phyloP scores from a whole-genome alignment of 2,888 invertebrate species.

The Flabesymbios commensalis region DNA sequence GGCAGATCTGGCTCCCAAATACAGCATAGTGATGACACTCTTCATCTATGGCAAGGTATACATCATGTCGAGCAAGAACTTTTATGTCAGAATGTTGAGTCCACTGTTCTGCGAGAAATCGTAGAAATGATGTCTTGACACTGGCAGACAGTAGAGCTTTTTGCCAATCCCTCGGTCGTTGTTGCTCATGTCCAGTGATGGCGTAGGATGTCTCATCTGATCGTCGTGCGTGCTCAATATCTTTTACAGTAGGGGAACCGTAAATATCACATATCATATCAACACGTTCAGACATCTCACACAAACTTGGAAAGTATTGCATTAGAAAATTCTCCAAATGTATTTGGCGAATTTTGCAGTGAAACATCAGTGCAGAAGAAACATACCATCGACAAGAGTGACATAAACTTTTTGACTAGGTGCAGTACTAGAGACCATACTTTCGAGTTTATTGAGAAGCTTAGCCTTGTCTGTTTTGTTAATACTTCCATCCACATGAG shows the following conservation, averaged over 20 bases:
- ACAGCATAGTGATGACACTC: neutral
- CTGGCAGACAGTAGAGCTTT: neutral
- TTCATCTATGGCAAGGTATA: neutral
- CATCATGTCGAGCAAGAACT: neutral
- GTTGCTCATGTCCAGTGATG: neutral
- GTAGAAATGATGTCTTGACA: neutral
- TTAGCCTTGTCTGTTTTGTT: neutral
- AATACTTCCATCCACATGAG: slow-evolving; percentile 2
- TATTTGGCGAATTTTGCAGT: neutral
- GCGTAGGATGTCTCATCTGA: neutral
- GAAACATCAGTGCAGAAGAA: neutral
- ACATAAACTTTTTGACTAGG: neutral
- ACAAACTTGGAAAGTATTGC: neutral
- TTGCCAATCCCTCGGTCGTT: neutral
- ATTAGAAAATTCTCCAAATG: neutral
- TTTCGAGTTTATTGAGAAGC: neutral
- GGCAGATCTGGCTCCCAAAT: neutral
- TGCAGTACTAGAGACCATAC: neutral
- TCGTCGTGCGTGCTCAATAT: neutral
- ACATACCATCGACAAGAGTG: slow-evolving; percentile 1
- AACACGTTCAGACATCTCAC: neutral
- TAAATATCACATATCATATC: slow-evolving; percentile 1
- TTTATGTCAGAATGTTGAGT: neutral
- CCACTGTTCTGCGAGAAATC: neutral
- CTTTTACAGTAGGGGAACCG: neutral